Base-by-base conservation (phyloP, 2,113 vertebrate species). In the Nyctereutes procyonoides region DNA sequence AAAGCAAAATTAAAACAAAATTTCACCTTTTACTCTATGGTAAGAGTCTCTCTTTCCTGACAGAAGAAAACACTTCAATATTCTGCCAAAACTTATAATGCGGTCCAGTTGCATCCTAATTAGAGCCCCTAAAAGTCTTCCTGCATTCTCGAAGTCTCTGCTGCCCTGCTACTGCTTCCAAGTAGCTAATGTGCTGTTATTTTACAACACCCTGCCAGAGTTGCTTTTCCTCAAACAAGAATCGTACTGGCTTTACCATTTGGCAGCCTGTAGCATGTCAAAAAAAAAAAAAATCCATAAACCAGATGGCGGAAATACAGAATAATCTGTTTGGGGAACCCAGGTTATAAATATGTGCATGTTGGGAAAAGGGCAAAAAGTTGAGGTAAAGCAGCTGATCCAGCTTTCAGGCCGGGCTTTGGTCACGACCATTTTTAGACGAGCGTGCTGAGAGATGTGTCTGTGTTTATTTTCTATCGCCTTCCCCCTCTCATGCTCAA, bases 221-320 rank as follows among this genome's bases (percentile, higher is more conserved):
- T 87, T 86, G 6, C 9, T 98, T 98, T 97, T 65, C 0, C 93
- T 94, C 55, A 96, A 97, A 93, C 77, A 97, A 97, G 95, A 98
- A 65, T 96, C 95, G 91, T 89, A 95, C 95, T 98, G 76, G 83
- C 69, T 98, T 98, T 77, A 83, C 97, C 63, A 3, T 96, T 98
- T 98, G 98, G 98, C 98, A 98, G 97, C 91, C 97, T 97, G 96
- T 93, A 97, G n/a, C 90, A 92, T 93, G 95, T 98, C 96, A 38
- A 83, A 95, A 94, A 96, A 95, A 95, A 32, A 73, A 74, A 97
- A 98, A 98, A 98, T 97, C 98, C 98, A 97, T 98, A 99, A 98
- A 98, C 98, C 98, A 99, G 98, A 98, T 98, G 98, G 98, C 96
- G 98, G 98, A 99, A 99, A 93, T 97, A 98, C 88, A 98, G 98